Conservation (phyloP, 2,113 vertebrate genomes). For the Proterorhinus semilunaris region DNA sequence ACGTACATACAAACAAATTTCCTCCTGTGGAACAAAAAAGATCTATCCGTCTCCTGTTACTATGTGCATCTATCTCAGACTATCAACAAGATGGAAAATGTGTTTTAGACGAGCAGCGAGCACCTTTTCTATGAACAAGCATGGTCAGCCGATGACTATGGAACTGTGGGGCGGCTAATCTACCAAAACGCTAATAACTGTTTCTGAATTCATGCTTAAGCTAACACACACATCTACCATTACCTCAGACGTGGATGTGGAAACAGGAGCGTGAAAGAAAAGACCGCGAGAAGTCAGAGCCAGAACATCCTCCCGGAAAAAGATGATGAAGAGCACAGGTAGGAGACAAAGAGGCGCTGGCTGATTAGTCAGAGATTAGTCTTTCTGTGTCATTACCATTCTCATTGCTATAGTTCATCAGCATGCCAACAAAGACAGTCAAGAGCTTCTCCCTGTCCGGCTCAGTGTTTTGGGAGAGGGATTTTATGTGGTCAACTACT, state of each 20-base stretch:
- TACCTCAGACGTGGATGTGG: constrained; percentile 25
- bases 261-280: constrained; percentile 30
- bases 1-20: too few relatives aligned
- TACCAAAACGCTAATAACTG: background rate
- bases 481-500: constrained; percentile 96
- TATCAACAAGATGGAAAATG: background rate
- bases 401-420: constrained; percentile 99
- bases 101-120: background rate
- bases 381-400: constrained; percentile 90
- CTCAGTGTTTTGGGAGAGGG: constrained; percentile 94
- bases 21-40: too few relatives aligned
- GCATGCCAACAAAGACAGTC: constrained; percentile 99
- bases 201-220: background rate
- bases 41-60: too few relatives aligned
- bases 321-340: constrained; percentile 1
- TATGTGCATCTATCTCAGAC: too few relatives aligned
- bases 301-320: constrained; percentile 18
- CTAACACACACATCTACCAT: constrained; percentile 8
- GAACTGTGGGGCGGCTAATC: background rate
- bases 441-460: constrained; percentile 98
- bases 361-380: constrained; percentile 57
- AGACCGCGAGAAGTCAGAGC: constrained; percentile 30
- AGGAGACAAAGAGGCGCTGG: constrained; percentile 21
- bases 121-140: background rate
- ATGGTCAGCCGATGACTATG: background rate